Percentiles rank a stretch among this genome's conserved stretches.
Conservation (phyloP, 1,140 invertebrate species). For the Papilio polytes region DNA sequence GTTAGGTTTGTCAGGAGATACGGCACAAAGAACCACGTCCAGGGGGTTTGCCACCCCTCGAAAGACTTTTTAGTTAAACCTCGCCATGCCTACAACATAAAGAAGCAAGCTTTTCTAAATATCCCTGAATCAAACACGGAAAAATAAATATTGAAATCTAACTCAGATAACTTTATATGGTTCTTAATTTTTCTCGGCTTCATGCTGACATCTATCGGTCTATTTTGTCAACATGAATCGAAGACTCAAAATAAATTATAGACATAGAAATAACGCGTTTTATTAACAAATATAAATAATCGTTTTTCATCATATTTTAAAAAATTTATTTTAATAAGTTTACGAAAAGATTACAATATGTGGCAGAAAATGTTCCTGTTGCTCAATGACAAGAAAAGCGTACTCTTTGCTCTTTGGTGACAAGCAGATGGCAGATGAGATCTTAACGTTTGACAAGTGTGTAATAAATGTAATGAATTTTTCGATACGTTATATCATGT, state of each 20-base stretch:
- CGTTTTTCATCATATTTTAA: neutral
- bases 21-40: neutral
- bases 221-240: neutral
- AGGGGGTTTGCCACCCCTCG: neutral
- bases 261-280: neutral
- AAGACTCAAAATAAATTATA: neutral
- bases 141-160: too few relatives aligned
- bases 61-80: neutral
- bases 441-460: neutral
- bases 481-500: neutral
- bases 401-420: neutral
- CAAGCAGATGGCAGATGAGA: neutral
- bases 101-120: too few relatives aligned
- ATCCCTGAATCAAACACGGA: neutral
- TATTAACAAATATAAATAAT: neutral
- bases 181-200: neutral
- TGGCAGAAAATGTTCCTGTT: neutral
- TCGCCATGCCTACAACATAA: too few relatives aligned
- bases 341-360: neutral
- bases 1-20: neutral
- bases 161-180: neutral
- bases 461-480: slow-evolving; percentile 5
- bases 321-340: neutral
- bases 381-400: neutral
- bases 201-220: neutral